Evolutionary conservation across 2,888 invertebrate species (phyloP).

Genomic region (Coleophora flavipennella): DNA sequence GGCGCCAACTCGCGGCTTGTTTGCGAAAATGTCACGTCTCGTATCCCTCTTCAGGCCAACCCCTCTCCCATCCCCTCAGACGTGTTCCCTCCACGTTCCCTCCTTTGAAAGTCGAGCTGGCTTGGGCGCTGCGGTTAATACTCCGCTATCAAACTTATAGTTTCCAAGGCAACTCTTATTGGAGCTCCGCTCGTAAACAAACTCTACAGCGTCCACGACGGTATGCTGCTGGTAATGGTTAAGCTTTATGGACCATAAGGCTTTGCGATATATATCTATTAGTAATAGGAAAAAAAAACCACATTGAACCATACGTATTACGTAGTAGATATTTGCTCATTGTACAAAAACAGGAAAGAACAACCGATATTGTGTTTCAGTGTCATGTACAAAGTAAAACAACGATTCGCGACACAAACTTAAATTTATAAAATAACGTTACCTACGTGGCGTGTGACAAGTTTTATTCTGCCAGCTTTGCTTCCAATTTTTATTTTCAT

Average conservation of each 20-base stretch:
- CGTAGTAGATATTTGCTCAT: no score
- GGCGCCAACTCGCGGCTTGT: slow-evolving; percentile 42
- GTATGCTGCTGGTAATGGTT: slow-evolving; percentile 8
- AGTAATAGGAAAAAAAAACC: no score
- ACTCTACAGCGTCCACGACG: slow-evolving; percentile 14
- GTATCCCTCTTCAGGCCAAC: slow-evolving; percentile 15
- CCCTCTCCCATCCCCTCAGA: slow-evolving; percentile 17
- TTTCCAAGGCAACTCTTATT: slow-evolving; percentile 16
- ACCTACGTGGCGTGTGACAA: no score
- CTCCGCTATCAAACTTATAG: slow-evolving; percentile 30
- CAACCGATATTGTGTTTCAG: no score
- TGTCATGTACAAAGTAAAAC: no score
- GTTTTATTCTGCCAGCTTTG: no score
- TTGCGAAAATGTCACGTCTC: slow-evolving; percentile 61
- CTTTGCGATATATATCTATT: no score
- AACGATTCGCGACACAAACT: no score
- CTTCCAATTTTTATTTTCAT: no score
- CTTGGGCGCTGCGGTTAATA: slow-evolving; percentile 21
- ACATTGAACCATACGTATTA: no score
- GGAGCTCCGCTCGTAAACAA: slow-evolving; percentile 25
- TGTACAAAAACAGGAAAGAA: no score
- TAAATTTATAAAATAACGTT: no score
- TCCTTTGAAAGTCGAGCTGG: slow-evolving; percentile 26
- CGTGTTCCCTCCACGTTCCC: slow-evolving; percentile 23
- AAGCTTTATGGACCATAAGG: not conserved